Base-by-base conservation (phyloP, 2,888 invertebrate species). In the Zygaena filipendulae region DNA sequence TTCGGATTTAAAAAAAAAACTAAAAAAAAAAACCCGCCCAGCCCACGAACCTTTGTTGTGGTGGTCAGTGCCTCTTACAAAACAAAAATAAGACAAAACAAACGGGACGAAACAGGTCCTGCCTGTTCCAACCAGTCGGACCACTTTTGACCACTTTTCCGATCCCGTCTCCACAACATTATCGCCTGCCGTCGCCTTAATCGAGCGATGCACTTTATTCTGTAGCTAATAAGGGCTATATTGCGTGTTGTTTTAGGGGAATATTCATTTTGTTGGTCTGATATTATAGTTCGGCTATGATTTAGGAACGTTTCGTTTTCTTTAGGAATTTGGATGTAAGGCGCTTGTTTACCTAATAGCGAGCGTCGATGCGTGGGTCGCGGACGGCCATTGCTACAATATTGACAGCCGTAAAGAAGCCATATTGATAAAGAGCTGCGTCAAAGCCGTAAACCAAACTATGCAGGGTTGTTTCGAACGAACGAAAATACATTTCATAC, bases 21-120 rank as follows among this genome's bases (percentile, higher is more conserved):
- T 43, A 42, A 48, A 47, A 60, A 68, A 69, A 67, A 59, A 61
- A 59, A 55, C 52, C 45, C 36, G 35, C 34, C 44, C 52, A 47
- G 52, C 62, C 68, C 59, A 64, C 60, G 50, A 52, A 66, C 69
- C 71, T 75, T 72, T 75, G 69, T 79, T 79, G 77, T 75, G 64
- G 64, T 79, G 77, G 77, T 79, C 77, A 79, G 77, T 79, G 68
- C 77, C 68, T 74, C 61, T 54, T 53, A 62, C 66, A 56, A 67
- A 70, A 70, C 69, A 68, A 74, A 74, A 75, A 77, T 72, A 74
- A 75, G 59, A 72, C 60, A 69, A 69, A 67, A 67, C 55, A 49
- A 59, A 60, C 63, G 53, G 59, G 55, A 51, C 50, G 43, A 48
- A 68, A 66, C 71, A 59, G 64, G 71, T 70, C 66, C 54, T 41